Base-by-base conservation (phyloP, 2,113 vertebrate species). In the Ictalurus punctatus region DNA sequence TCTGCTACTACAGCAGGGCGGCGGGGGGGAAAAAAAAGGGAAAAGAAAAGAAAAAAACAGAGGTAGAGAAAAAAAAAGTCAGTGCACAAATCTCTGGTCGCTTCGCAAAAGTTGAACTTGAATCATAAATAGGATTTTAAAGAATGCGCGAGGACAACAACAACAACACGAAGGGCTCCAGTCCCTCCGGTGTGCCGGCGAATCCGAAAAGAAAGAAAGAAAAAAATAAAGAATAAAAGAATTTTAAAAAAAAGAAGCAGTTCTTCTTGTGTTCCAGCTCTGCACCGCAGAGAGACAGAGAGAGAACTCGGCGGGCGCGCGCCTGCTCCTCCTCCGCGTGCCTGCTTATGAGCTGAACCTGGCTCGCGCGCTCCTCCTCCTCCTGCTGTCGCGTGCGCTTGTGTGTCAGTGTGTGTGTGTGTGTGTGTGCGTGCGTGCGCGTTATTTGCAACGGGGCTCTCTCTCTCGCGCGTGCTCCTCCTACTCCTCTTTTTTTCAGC, bases 81-180 rank as follows among this genome's bases (percentile, higher is more conserved):
- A 63, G 81, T 83, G 81, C 58, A 63, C 25, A 13, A 23, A 63
- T 83, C 34, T 83, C 80, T 59, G 80, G 80, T 82, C 81, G 58
- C 23, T 19, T 34, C 52, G 27, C 52, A 21, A 81, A 54, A 81
- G 79, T 23, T 81, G 19, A 82, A 82, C 80, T 59, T 59, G 17
- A 37, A 13, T 37, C 81, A 83, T 83, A 83, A 83, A 83, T 83
- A 83, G 19, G n/a, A 10, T 17, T 48, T 58, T 2, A 90, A 91
- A 89, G 89, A 73, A 89, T 94, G 92, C 92, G 92, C 94, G 94
- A n/a, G 2, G 6, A 23, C 19, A 21, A 74, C 19, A 48, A 79
- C 16, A 37, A 25, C 27, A 34, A 2, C 23, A 21, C 17, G 25
- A 61, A 78, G 54, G 85, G 85, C 71, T 61, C 85, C 85, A n/a